Percentiles rank a stretch among this genome's conserved stretches.
phyloP scores from a whole-genome alignment of 2,888 invertebrate species.

The Colostygia pectinataria region DNA sequence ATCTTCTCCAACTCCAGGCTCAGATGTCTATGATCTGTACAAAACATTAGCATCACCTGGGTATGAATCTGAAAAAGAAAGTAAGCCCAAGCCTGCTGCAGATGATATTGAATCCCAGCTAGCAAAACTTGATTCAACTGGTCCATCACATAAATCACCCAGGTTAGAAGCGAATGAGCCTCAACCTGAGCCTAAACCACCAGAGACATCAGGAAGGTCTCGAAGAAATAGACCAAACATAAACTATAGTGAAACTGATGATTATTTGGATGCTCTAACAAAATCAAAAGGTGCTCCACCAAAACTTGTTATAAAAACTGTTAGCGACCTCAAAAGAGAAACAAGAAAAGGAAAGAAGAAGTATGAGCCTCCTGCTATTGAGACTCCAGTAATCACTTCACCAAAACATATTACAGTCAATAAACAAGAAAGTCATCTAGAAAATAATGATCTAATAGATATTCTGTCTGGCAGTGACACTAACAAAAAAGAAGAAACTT shows the following conservation, averaged over 20 bases:
- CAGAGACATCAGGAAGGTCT: slow-evolving; percentile 68
- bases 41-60: slow-evolving; percentile 78
- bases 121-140: slow-evolving; percentile 63
- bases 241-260: slow-evolving; percentile 83
- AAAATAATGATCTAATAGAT: slow-evolving; percentile 64
- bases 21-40: slow-evolving; percentile 78
- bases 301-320: slow-evolving; percentile 65
- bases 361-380: slow-evolving; percentile 49
- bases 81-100: slow-evolving; percentile 45
- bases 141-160: slow-evolving; percentile 53
- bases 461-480: slow-evolving; percentile 60
- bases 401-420: slow-evolving; percentile 37
- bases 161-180: slow-evolving; percentile 64
- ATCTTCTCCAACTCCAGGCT: slow-evolving; percentile 78
- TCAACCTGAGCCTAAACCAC: slow-evolving; percentile 71
- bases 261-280: slow-evolving; percentile 77
- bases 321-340: slow-evolving; percentile 72
- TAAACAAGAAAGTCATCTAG: slow-evolving; percentile 52
- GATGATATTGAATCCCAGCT: slow-evolving; percentile 71
- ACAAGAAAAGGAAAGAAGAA: slow-evolving; percentile 67
- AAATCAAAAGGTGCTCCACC: slow-evolving; percentile 45
- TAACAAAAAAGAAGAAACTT: slow-evolving; percentile 53
- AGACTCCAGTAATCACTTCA: slow-evolving; percentile 39
- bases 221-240: slow-evolving; percentile 76
- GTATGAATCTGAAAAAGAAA: slow-evolving; percentile 56